Percentiles rank a stretch among this genome's conserved stretches.
Conservation (phyloP, 2,113 vertebrate genomes). For the Promerops cafer region DNA sequence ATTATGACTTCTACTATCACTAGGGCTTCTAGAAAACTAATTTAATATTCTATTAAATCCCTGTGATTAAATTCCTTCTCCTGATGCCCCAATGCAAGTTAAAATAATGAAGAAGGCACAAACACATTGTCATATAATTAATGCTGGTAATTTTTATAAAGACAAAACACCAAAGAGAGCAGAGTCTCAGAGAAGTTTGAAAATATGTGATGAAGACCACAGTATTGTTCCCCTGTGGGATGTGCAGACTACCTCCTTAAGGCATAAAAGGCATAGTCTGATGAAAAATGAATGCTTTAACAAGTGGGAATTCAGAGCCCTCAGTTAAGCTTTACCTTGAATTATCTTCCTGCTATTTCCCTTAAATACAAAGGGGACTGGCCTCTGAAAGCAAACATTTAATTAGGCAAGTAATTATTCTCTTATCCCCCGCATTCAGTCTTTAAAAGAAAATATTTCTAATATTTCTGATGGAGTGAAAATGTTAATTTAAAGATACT, state of each 20-base stretch:
- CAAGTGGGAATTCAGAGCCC: background rate
- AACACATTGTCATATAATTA: background rate
- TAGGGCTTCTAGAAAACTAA: background rate
- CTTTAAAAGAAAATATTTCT: background rate
- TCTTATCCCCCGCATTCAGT: background rate
- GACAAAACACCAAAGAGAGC: background rate
- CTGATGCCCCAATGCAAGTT: background rate
- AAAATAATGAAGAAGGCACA: background rate
- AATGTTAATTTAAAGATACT: background rate
- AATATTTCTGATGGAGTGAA: background rate
- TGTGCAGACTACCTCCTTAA: background rate
- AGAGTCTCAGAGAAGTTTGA: background rate
- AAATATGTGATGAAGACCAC: background rate
- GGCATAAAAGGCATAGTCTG: background rate
- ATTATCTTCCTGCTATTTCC: background rate
- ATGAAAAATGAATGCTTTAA: background rate
- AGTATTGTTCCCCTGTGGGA: background rate
- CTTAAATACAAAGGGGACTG: background rate
- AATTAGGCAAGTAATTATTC: background rate
- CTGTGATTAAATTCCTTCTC: background rate
- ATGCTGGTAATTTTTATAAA: background rate
- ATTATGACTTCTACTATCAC: background rate
- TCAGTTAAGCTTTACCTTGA: background rate
- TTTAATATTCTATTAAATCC: background rate
- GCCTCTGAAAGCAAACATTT: background rate